Evolutionary conservation across 2,113 vertebrate genomes (phyloP), one percentile per base, ranked within the genome.

Genomic region (Martes martes): DNA sequence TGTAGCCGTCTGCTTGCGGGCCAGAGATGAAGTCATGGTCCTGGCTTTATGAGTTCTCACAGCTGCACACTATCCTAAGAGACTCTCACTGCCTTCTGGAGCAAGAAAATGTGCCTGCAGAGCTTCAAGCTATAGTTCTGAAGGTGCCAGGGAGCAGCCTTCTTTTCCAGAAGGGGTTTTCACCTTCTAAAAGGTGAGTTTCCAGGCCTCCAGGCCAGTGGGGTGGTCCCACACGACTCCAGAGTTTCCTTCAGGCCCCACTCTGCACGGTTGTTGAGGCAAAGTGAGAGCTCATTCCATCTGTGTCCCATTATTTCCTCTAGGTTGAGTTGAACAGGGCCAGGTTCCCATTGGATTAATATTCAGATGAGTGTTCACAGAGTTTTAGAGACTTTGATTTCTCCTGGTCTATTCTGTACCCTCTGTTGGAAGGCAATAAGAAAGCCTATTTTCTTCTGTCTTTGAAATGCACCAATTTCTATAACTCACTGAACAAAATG

Each of bases 21-120:
- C 95, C 94, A 98, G 87, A 84, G 57, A 94, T 96, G 94, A 98
- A 88, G 95, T 98, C 95, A 96, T 23, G 10, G 13, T 8, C 24
- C 36, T 6, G 73, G 82, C 87, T 97, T 87, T 78, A 90, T 10
- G 57, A 95, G 92, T 42, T 52, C 45, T n/a, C 83, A 52, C 97
- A 96, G 97, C 94, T 97, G 97, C 84, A 91, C 31, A 15, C 2
- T 9, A 6, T 78, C 97, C 88, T 33, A 2, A 69, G 83, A 87
- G 79, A 79, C 21, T 13, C 76, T 26, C 31, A 11, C 65, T 71
- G 81, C 89, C 47, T 74, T 91, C 86, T 86, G n/a, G 63, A 95
- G 86, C 13, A 26, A 79, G 83, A 61, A 93, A 91, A 88, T 16
- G 31, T 71, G 57, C 28, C 89, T 50, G 9, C 52, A 33, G 79